Evolutionary conservation across 2,797 vertebrate species (phyloP), one percentile per base, ranked within the genome.

Genomic region (Malurus leucopterus): DNA sequence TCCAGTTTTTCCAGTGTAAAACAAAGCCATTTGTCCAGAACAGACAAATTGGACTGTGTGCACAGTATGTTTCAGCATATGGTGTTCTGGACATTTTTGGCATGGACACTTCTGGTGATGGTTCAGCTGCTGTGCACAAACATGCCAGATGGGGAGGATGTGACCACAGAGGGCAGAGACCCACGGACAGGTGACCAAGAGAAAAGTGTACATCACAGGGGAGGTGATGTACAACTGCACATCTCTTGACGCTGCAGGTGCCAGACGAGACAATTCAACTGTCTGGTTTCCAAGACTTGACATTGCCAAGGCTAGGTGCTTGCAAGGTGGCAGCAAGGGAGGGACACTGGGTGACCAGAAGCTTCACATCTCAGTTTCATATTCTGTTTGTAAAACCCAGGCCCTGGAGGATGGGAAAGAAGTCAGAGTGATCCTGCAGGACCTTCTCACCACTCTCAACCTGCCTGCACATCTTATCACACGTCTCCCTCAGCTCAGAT

Each of bases 11-110:
- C 85, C 77, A 68, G 83, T 67, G 68, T 71, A 88, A 88, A 88
- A 91, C 63, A 84, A 93, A 88, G 74, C 43, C 67, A 76, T 86
- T 92, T 93, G 84, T 84, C 84, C 93, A 88, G 67, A 75, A 67
- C 41, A 89, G 83, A 86, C 41, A 79, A 15, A 40, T 40, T 0
- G 27, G 20, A 76, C 62, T 61, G 36, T 47, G 36, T 64, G 83
- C 76, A 47, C 0, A 3, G 47, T 46, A 47, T 1, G 21, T 34
- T 76, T 57, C 55, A 58, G 79, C 58, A 77, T 77, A 46, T 0
- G 0, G 57, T 22, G 50, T 21, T 86, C 46, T 26, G 64, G 36
- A 26, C 8, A 1, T 49, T 84, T 78, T 57, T 22, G 8, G 79
- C 84, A 78, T 38, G 55, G 59, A 59, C 2, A 8, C 0, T 0